phyloP scores from a whole-genome alignment of 2,113 vertebrate species.

The Bufo bufo region DNA sequence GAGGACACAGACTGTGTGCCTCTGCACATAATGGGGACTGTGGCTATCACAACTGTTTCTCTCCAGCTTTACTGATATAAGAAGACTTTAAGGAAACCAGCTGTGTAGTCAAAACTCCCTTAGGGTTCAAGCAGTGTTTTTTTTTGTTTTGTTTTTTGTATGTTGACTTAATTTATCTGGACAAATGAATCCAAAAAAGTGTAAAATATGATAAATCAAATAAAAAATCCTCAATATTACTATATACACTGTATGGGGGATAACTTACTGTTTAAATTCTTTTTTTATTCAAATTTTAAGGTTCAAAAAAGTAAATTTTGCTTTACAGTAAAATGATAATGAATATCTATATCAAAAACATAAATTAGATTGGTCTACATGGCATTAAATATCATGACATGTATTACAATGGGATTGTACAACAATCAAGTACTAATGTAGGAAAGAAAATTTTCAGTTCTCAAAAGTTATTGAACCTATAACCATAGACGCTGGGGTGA shows the following conservation, averaged over 20 bases:
- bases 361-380: too few species aligned
- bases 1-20: slow-evolving; percentile 37
- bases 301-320: too few species aligned
- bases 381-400: too few species aligned
- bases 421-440: too few species aligned
- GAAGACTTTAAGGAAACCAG: slow-evolving; percentile 48
- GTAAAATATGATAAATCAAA: slow-evolving; percentile 15
- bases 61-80: slow-evolving; percentile 44
- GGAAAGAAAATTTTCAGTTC: too few species aligned
- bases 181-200: slow-evolving; percentile 21
- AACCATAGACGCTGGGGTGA: too few species aligned
- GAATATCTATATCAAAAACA: too few species aligned
- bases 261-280: too few species aligned
- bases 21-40: slow-evolving; percentile 22
- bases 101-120: slow-evolving; percentile 32
- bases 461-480: too few species aligned
- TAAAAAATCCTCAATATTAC: neutral
- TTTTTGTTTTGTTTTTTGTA: neutral
- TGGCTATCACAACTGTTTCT: slow-evolving; percentile 43
- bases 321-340: too few species aligned
- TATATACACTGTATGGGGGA: neutral
- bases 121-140: neutral
- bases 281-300: too few species aligned
- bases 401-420: too few species aligned
- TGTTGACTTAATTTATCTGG: slow-evolving; percentile 40